Conservation (phyloP, 2,113 vertebrate genomes). For the Onychorhynchus coronatus region DNA sequence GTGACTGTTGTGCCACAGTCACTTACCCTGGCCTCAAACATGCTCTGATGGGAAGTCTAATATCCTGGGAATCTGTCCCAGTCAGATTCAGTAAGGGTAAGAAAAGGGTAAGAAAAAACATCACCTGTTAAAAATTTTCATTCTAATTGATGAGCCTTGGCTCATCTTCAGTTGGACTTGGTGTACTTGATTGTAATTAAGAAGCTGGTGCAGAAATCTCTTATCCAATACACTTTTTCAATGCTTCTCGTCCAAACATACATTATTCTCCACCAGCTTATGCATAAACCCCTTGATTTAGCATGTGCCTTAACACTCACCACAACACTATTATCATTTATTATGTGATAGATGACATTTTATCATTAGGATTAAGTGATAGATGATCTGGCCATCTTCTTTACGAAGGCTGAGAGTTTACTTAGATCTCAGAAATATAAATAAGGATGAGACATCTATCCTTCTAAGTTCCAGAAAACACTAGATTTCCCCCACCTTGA, state of each 20-base stretch:
- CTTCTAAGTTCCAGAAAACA: background rate
- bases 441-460: background rate
- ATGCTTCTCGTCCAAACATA: background rate
- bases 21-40: background rate
- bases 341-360: background rate
- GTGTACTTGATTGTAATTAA: background rate
- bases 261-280: background rate
- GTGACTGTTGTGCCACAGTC: background rate
- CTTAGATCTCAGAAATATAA: background rate
- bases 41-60: too few relatives aligned
- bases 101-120: background rate
- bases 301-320: background rate
- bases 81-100: background rate
- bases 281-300: fast-evolving
- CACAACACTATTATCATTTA: background rate
- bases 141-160: background rate
- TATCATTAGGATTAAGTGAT: background rate
- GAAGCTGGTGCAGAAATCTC: background rate
- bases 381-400: background rate
- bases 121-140: fast-evolving
- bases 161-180: background rate
- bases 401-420: background rate
- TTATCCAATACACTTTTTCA: background rate
- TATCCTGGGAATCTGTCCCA: background rate
- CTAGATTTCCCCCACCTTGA: background rate